Evolutionary conservation across 2,797 vertebrate genomes (phyloP).

Genomic region (Molossus alvarezi): DNA sequence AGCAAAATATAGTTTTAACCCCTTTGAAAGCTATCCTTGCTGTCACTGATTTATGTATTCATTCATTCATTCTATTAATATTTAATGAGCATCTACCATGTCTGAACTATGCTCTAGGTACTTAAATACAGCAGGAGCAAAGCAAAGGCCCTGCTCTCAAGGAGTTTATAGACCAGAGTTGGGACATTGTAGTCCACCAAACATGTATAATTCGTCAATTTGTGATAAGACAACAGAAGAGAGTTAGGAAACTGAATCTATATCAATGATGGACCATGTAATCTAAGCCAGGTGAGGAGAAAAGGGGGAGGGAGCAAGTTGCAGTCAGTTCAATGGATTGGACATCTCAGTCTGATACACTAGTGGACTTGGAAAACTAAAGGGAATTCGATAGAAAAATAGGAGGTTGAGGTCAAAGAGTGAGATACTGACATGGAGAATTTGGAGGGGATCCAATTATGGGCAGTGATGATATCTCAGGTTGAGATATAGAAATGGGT

Average conservation of each 20-base stretch:
- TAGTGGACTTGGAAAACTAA: neutral
- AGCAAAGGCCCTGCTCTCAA: neutral
- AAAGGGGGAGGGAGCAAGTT: neutral
- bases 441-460: neutral
- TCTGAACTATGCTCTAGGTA: neutral
- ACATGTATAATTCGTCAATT: neutral
- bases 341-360: neutral
- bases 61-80: constrained; percentile 41
- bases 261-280: neutral
- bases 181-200: neutral
- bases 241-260: neutral
- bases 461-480: neutral
- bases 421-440: neutral
- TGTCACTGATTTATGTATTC: constrained; percentile 25
- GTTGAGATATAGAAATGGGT: neutral
- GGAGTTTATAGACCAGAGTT: neutral
- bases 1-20: constrained; percentile 30
- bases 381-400: neutral
- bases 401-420: neutral
- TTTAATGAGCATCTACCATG: neutral
- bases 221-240: constrained; percentile 12
- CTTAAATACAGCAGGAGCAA: constrained; percentile 12
- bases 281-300: neutral
- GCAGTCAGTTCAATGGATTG: neutral
- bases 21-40: neutral